Evolutionary conservation across 2,888 invertebrate species (phyloP).

Genomic region (Osmoderma eremita): DNA sequence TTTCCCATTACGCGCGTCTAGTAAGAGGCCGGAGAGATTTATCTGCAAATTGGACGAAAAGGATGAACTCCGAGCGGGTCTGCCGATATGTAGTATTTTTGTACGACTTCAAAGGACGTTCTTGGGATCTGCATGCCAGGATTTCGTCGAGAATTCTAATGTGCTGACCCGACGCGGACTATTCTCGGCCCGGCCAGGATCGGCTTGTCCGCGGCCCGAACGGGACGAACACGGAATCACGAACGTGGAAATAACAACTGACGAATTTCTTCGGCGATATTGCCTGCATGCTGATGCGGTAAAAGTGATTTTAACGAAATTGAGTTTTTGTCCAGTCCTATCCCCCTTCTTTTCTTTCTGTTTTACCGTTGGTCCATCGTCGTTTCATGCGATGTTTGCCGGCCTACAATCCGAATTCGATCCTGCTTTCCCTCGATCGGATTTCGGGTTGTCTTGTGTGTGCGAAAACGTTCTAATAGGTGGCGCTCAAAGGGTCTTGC

Average conservation of each 20-base stretch:
- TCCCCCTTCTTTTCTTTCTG: no score
- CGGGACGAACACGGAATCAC: constrained; percentile 37
- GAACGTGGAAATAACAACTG: constrained; percentile 44
- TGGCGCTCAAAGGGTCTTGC: no score
- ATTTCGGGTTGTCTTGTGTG: no score
- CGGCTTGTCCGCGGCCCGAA: constrained; percentile 16
- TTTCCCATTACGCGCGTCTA: background rate
- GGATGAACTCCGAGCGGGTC: background rate
- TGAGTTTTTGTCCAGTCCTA: constrained; percentile 36
- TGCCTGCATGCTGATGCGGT: constrained; percentile 43
- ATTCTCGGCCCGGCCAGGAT: background rate
- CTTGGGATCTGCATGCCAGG: constrained; percentile 23
- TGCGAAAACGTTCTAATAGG: no score
- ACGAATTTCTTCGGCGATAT: constrained; percentile 45
- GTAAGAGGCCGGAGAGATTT: background rate
- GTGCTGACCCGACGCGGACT: constrained; percentile 12
- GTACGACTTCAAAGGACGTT: constrained; percentile 40
- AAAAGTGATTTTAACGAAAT: constrained; percentile 39
- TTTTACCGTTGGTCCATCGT: constrained; percentile 5
- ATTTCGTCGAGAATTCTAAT: constrained; percentile 43
- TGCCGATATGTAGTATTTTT: constrained; percentile 35
- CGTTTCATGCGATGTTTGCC: constrained; percentile 15
- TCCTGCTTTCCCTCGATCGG: background rate
- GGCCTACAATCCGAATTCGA: constrained; percentile 9
- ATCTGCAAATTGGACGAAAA: background rate